These are phyloP conservation scores for Rhodinocichla rosea DNA, from an alignment of 2,113 vertebrate species.

Conservation along the genomic window DNA sequence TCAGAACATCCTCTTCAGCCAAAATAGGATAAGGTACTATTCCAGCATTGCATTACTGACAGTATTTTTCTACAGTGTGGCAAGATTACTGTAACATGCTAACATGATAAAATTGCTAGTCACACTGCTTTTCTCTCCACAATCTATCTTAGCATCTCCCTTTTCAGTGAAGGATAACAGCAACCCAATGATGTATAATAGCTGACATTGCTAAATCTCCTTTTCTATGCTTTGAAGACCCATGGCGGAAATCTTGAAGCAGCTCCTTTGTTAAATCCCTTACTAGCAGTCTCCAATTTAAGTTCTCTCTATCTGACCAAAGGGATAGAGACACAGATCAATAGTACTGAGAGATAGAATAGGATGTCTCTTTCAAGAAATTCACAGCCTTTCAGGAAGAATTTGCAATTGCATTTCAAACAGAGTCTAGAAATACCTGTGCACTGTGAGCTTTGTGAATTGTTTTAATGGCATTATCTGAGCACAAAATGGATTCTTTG, in stretches of 20 bases:
- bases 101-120: neutral
- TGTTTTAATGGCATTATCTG: neutral
- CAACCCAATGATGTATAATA: neutral
- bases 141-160: neutral
- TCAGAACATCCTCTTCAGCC: neutral
- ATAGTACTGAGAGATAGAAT: neutral
- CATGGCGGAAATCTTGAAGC: neutral
- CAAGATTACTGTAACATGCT: neutral
- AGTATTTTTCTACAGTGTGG: neutral
- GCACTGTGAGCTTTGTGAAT: neutral
- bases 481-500: neutral
- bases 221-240: neutral
- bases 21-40: neutral
- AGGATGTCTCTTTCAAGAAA: neutral
- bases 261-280: slow-evolving; percentile 7
- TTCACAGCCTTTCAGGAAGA: neutral
- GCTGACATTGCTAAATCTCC: neutral
- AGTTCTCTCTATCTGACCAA: neutral
- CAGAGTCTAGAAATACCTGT: neutral
- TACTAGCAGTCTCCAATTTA: neutral
- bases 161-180: neutral
- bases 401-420: neutral
- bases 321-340: slow-evolving; percentile 6
- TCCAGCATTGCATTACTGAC: neutral
- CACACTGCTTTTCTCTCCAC: neutral